phyloP scores from a whole-genome alignment of 2,888 invertebrate species.

The Aleiodes leptofemur region DNA sequence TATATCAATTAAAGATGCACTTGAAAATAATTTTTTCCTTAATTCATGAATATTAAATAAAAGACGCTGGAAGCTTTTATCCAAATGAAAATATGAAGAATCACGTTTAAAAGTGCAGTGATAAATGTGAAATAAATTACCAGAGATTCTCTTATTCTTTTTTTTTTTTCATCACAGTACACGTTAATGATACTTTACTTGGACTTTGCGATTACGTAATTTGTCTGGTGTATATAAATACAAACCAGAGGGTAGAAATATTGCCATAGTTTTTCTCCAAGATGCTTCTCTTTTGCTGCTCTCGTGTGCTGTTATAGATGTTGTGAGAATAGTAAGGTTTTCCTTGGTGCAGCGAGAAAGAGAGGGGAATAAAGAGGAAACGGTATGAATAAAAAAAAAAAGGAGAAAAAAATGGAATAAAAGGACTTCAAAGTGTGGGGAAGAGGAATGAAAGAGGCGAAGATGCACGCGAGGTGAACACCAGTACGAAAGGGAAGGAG shows the following conservation, averaged over 20 bases:
- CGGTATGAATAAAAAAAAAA: not conserved
- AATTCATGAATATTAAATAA: constrained; percentile 1
- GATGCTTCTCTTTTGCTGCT: not conserved
- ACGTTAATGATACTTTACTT: constrained; percentile 26
- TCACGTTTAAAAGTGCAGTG: not conserved
- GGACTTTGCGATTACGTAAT: constrained; percentile 27
- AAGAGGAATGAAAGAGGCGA: constrained; percentile 30
- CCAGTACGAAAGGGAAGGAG: constrained; percentile 29
- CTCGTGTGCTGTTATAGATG: constrained; percentile 1
- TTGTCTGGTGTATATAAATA: constrained; percentile 30
- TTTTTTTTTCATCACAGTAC: not conserved
- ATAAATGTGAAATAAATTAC: constrained; percentile 1
- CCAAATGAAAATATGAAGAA: not conserved
- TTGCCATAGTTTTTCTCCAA: constrained; percentile 29
- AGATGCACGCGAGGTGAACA: constrained; percentile 44
- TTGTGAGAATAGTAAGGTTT: constrained; percentile 26
- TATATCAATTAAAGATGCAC: not conserved
- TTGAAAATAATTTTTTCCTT: not conserved
- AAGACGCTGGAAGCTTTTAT: not conserved
- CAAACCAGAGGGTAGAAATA: constrained; percentile 26
- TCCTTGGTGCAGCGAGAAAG: constrained; percentile 16
- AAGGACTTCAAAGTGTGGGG: constrained; percentile 24
- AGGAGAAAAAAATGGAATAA: constrained; percentile 4
- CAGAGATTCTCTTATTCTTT: not conserved
- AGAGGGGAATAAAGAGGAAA: constrained; percentile 23